phyloP scores from a whole-genome alignment of 2,113 vertebrate species.

The Theristicus caerulescens region DNA sequence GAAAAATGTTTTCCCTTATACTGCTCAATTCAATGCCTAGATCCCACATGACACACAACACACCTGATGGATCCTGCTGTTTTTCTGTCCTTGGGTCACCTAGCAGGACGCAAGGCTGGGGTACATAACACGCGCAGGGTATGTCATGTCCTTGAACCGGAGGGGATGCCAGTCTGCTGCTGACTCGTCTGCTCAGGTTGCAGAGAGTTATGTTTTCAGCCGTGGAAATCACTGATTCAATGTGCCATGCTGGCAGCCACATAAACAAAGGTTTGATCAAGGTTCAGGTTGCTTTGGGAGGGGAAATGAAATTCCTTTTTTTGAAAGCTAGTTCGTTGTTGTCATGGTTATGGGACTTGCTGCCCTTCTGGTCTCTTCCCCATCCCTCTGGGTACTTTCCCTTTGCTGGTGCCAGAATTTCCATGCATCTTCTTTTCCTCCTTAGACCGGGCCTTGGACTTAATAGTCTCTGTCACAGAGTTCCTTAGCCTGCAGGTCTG shows the following conservation, averaged over 20 bases:
- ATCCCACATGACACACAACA: background rate
- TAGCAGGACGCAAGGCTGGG: background rate
- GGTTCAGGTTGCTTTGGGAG: background rate
- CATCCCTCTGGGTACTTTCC: background rate
- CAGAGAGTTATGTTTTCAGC: background rate
- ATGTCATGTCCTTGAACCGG: background rate
- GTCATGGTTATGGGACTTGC: background rate
- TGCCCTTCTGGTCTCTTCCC: background rate
- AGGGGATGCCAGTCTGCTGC: background rate
- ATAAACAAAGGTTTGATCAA: background rate
- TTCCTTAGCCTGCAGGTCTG: background rate
- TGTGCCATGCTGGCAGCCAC: background rate
- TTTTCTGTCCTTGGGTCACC: background rate
- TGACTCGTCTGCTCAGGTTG: background rate
- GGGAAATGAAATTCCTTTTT: background rate
- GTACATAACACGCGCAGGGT: accelerated
- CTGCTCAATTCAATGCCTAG: background rate
- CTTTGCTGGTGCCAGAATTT: background rate
- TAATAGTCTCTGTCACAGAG: background rate
- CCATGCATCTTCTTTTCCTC: background rate
- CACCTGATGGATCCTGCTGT: background rate
- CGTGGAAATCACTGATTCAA: background rate
- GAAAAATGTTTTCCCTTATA: background rate
- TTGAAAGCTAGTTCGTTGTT: background rate
- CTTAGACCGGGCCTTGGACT: background rate